Evolutionary conservation across 2,888 invertebrate species (phyloP).

Genomic region (Stictocephala bisonia): DNA sequence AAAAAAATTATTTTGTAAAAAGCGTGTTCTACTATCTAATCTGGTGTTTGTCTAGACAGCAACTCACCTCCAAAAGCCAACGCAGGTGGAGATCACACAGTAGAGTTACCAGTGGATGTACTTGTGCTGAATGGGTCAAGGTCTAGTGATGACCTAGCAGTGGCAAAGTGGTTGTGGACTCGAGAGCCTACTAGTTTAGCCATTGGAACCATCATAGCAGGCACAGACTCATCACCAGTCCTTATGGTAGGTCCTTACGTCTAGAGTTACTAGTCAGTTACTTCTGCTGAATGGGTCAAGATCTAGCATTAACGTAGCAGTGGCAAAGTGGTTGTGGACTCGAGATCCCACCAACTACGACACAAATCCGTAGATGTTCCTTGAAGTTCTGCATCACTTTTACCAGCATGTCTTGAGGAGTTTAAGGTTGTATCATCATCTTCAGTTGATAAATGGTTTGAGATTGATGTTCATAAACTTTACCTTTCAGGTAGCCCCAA

Average conservation of each 20-base stretch:
- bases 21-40: background rate
- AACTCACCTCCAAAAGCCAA: slow-evolving; percentile 91
- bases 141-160: slow-evolving; percentile 88
- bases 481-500: too few species aligned
- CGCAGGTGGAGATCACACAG: slow-evolving; percentile 86
- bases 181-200: slow-evolving; percentile 82
- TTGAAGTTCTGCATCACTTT: too few species aligned
- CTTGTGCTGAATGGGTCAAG: slow-evolving; percentile 85
- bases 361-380: too few species aligned
- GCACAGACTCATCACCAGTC: slow-evolving; percentile 80
- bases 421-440: too few species aligned
- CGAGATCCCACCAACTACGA: slow-evolving; percentile 80
- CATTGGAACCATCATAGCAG: slow-evolving; percentile 82
- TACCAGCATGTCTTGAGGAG: too few species aligned
- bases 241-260: slow-evolving; percentile 67
- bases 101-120: slow-evolving; percentile 79
- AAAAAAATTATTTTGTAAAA: too few species aligned
- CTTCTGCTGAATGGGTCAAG: slow-evolving; percentile 78
- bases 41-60: slow-evolving; percentile 71
- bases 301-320: slow-evolving; percentile 88
- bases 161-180: slow-evolving; percentile 86
- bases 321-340: slow-evolving; percentile 86
- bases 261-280: background rate
- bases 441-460: too few species aligned
- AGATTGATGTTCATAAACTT: too few species aligned